A percentile compares a stretch with the other conserved stretches of the same genome.
These are phyloP conservation scores for Melitaea athalia DNA, from an alignment of 2,888 invertebrate species.

Conservation along the genomic window DNA sequence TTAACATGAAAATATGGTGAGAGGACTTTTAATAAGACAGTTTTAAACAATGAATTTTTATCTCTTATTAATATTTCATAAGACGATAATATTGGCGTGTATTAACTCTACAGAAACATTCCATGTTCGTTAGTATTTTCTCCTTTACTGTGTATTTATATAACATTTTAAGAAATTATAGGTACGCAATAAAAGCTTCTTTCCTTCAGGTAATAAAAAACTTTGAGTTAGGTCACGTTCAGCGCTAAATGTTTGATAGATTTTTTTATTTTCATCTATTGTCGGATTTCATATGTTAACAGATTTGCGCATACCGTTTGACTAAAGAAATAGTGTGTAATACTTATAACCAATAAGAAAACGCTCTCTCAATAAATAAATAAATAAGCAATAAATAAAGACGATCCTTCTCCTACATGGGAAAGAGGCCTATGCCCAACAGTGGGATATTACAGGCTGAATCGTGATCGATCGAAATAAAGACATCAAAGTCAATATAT, in stretches of 20 bases:
- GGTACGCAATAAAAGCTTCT: background rate
- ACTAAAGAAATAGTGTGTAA: no score
- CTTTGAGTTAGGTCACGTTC: slow-evolving; percentile 3
- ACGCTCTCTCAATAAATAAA: no score
- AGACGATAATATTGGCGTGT: no score
- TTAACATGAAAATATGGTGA: background rate
- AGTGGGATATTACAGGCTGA: no score
- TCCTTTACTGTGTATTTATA: background rate
- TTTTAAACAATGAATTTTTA: background rate
- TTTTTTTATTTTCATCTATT: background rate
- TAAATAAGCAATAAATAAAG: no score
- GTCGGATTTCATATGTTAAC: background rate
- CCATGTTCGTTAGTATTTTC: background rate
- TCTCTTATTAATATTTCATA: no score
- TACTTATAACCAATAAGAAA: no score
- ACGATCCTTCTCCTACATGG: no score
- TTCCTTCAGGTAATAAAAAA: background rate
- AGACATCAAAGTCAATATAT: no score
- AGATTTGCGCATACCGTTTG: background rate
- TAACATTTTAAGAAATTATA: background rate
- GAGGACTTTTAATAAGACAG: background rate
- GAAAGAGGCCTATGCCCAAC: no score
- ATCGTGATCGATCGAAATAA: no score
- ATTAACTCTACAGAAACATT: no score
- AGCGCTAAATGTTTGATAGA: background rate